A percentile compares a stretch with the other conserved stretches of the same genome.
These are phyloP conservation scores for Eupithecia centaureata DNA, from an alignment of 2,888 invertebrate genomes.

Conservation along the genomic window DNA sequence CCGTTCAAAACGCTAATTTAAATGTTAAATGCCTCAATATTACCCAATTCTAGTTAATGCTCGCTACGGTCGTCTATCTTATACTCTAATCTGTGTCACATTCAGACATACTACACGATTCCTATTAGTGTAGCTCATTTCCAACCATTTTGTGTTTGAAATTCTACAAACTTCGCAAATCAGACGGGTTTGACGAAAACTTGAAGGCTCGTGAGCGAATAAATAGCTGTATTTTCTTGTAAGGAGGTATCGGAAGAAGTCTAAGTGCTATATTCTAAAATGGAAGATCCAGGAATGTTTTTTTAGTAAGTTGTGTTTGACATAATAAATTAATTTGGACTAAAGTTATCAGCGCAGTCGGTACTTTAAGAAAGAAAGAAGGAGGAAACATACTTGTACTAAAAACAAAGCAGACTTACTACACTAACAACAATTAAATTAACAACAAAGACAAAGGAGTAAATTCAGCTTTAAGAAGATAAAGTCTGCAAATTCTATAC, in stretches of 20 bases:
- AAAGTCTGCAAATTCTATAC: neutral
- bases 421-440: no score
- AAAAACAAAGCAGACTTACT: no score
- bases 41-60: conserved; percentile 25
- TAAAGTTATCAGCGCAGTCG: neutral
- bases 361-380: no score
- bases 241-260: neutral
- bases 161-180: conserved; percentile 1
- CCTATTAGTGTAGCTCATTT: conserved; percentile 22
- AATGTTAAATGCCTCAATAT: conserved; percentile 21
- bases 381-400: no score
- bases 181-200: neutral
- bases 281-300: neutral
- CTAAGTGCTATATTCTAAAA: neutral
- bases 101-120: conserved; percentile 25
- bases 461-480: no score
- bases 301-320: no score
- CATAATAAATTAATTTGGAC: no score
- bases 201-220: neutral
- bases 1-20: conserved; percentile 10
- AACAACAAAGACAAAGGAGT: no score
- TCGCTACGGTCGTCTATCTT: conserved; percentile 20
- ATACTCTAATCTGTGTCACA: conserved; percentile 25
- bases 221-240: neutral
- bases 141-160: conserved; percentile 14